Percentiles rank a stretch among this genome's conserved stretches.
Evolutionary conservation across 2,888 invertebrate genomes (phyloP).

Genomic region (Nebria brevicollis): DNA sequence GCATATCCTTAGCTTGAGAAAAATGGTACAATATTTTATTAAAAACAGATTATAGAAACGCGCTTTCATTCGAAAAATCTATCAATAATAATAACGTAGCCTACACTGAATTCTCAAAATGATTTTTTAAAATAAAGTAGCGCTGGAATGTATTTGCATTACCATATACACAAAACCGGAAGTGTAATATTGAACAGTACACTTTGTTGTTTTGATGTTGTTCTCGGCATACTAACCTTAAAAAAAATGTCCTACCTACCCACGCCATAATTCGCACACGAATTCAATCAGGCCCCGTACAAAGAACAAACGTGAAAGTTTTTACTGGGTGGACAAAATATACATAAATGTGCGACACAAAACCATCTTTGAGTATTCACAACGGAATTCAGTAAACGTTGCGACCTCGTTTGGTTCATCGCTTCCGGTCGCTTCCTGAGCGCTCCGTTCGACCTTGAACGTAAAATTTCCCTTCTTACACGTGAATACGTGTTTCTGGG

Average conservation of each 20-base stretch:
- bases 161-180: background rate
- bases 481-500: conserved; percentile 42
- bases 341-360: background rate
- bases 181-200: conserved; percentile 8
- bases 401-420: conserved; percentile 11
- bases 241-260: conserved; percentile 9
- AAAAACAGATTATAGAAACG: too few relatives aligned
- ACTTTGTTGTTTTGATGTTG: background rate
- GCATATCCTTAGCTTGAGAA: too few relatives aligned
- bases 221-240: conserved; percentile 26
- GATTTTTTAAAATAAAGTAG: background rate
- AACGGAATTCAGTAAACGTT: conserved; percentile 12
- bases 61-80: too few relatives aligned
- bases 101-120: background rate
- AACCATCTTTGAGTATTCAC: background rate
- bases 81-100: too few relatives aligned
- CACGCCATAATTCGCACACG: conserved; percentile 18
- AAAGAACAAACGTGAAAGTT: conserved; percentile 3
- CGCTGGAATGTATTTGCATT: background rate
- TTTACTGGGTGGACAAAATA: background rate
- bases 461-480: conserved; percentile 37
- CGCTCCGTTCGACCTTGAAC: conserved; percentile 43
- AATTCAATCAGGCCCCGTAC: conserved; percentile 17
- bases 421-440: conserved; percentile 26
- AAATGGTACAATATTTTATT: too few relatives aligned